A percentile compares a stretch with the other conserved stretches of the same genome.
These are phyloP conservation scores for Peucedramus taeniatus DNA, from an alignment of 2,113 vertebrate genomes.

Conservation along the genomic window DNA sequence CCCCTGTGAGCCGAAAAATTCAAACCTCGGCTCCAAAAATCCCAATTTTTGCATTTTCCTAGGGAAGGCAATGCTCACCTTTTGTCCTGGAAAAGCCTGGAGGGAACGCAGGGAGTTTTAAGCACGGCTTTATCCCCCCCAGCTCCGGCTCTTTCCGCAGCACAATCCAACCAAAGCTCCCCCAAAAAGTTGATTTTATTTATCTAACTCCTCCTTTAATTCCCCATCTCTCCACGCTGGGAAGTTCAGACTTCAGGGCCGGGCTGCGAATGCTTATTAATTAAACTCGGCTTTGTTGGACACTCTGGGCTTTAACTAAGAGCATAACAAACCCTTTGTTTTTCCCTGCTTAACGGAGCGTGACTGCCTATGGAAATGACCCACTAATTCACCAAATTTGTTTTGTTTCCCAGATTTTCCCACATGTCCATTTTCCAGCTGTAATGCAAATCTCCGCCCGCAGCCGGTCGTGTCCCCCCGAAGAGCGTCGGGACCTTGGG, in stretches of 20 bases:
- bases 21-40: not conserved
- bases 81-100: not conserved
- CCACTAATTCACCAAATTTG: conserved; percentile 31
- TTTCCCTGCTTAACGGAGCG: conserved; percentile 53
- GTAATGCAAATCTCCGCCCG: not conserved
- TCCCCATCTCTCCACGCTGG: not conserved
- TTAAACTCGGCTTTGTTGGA: conserved; percentile 37
- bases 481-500: not conserved
- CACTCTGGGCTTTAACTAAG: conserved; percentile 48
- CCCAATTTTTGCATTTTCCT: not conserved
- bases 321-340: conserved; percentile 50
- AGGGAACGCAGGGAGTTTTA: not conserved
- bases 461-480: not conserved
- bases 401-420: conserved; percentile 59
- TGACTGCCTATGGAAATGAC: conserved; percentile 52
- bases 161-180: not conserved
- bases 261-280: conserved; percentile 36
- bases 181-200: not conserved
- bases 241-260: not conserved
- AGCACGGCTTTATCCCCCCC: too few relatives aligned
- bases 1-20: too few relatives aligned
- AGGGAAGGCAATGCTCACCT: not conserved
- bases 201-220: not conserved
- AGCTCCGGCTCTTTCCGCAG: not conserved
- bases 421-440: conserved; percentile 29